Evolutionary conservation across 2,113 vertebrate species (phyloP), one percentile per base, ranked within the genome.

Genomic region (Laticauda colubrina): DNA sequence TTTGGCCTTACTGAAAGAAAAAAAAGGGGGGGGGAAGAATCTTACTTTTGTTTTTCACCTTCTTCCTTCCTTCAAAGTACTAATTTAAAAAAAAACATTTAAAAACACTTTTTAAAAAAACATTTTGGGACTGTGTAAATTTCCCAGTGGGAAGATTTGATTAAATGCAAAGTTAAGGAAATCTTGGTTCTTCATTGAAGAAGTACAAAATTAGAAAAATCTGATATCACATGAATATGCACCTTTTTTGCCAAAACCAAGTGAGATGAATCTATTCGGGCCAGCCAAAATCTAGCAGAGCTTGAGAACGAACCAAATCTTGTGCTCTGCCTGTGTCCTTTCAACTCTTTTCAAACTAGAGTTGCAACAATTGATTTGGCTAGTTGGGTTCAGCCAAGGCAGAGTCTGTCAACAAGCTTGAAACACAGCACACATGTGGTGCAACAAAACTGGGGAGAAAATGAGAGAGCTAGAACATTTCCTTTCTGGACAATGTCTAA

Each of bases 281-380:
- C 94, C 92, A 95, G 94, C 95, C 94, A 96, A 89, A 94, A 94
- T 94, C 34, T 18, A 93, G 45, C 87, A 95, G 89, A 61, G 48
- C 43, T 91, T 91, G 93, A 90, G 89, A 96, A 85, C 43, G 90
- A 95, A 54, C 90, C 92, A 26, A 94, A 92, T 91, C 20, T 0
- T 87, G 90, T 86, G 89, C 92, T 85, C 92, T 90, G 89, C 93
- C 45, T 92, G 95, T 97, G 96, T 93, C 24, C 93, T 97, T 97
- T 96, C 90, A 94, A 96, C 93, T 90, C 92, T 95, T 96, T 96
- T 96, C 94, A 96, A 92, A 54, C 86, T 96, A 89, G 93, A n/a
- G n/a, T 5, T 94, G 75, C 93, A 95, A 91, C 92, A 94, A 88
- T 48, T 87, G 94, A 94, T 96, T 91, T 92, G 92, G 81, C 43